These are phyloP conservation scores for Zaprionus obscuricornis DNA, from an alignment of 2,888 invertebrate genomes.

Conservation along the genomic window DNA sequence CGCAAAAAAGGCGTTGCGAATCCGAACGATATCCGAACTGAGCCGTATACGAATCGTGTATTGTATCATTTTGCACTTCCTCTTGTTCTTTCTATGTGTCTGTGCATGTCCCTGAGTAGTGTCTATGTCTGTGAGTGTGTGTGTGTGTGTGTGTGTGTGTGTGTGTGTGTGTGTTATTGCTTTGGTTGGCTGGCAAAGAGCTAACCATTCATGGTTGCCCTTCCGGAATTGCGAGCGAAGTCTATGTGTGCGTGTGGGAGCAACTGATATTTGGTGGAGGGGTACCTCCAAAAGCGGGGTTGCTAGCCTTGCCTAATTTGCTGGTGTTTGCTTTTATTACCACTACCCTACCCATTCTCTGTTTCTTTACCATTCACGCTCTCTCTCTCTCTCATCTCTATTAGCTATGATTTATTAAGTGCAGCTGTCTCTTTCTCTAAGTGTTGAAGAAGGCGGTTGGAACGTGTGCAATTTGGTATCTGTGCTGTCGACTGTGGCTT, in stretches of 20 bases:
- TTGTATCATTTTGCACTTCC: conserved; percentile 28
- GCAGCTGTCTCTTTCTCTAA: conserved; percentile 41
- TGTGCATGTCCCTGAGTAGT: too few species aligned
- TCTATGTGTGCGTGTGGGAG: too few species aligned
- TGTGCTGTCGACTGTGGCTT: conserved; percentile 43
- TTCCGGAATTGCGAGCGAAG: conserved; percentile 33
- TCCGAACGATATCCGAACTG: conserved; percentile 31
- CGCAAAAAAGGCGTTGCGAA: conserved; percentile 47
- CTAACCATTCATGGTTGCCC: conserved; percentile 63
- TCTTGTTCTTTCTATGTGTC: neutral
- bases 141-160: too few species aligned
- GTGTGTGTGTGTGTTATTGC: too few species aligned
- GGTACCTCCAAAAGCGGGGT: neutral
- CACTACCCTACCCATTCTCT: neutral
- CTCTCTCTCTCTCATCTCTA: neutral
- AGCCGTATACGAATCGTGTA: conserved; percentile 20
- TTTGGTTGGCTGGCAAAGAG: conserved; percentile 67
- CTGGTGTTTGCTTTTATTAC: conserved; percentile 11
- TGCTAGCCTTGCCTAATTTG: conserved; percentile 60
- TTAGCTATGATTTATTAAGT: conserved; percentile 76
- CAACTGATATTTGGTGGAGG: neutral
- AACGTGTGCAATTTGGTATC: conserved; percentile 50
- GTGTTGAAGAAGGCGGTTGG: conserved; percentile 8
- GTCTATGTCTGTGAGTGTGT: too few species aligned
- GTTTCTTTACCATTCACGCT: neutral